These are phyloP conservation scores for Tachina lurida DNA, from an alignment of 2,888 invertebrate genomes.

Conservation along the genomic window DNA sequence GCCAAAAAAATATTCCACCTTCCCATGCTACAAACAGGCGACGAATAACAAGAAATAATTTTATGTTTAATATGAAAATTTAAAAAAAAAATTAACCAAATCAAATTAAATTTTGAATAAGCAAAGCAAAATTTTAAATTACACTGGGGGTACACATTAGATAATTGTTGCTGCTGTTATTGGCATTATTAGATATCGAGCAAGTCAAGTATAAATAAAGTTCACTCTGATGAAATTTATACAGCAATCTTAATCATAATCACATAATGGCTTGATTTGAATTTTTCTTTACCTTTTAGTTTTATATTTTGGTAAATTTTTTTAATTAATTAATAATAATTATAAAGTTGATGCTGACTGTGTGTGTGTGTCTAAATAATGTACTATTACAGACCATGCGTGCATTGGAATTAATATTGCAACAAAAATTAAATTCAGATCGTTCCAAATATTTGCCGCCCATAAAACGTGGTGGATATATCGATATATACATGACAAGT, in stretches of 20 bases:
- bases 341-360: slow-evolving; percentile 43
- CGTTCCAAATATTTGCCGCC: slow-evolving; percentile 92
- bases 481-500: slow-evolving; percentile 93
- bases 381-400: slow-evolving; percentile 85
- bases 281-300: background rate
- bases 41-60: background rate
- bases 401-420: slow-evolving; percentile 90
- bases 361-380: slow-evolving; percentile 65
- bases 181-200: background rate
- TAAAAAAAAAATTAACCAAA: background rate
- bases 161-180: background rate
- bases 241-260: background rate
- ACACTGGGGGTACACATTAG: background rate
- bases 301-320: slow-evolving; percentile 21
- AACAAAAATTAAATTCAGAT: slow-evolving; percentile 88
- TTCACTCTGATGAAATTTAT: too few relatives aligned
- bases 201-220: background rate
- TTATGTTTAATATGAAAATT: background rate
- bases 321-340: slow-evolving; percentile 42
- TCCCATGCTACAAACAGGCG: slow-evolving; percentile 18
- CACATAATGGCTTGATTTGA: background rate
- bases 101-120: background rate
- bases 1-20: slow-evolving; percentile 17
- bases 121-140: background rate
- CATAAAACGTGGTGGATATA: slow-evolving; percentile 91